Percentiles rank a stretch among this genome's conserved stretches.
phyloP scores from a whole-genome alignment of 2,113 vertebrate genomes.

The Cynopterus brachyotis region DNA sequence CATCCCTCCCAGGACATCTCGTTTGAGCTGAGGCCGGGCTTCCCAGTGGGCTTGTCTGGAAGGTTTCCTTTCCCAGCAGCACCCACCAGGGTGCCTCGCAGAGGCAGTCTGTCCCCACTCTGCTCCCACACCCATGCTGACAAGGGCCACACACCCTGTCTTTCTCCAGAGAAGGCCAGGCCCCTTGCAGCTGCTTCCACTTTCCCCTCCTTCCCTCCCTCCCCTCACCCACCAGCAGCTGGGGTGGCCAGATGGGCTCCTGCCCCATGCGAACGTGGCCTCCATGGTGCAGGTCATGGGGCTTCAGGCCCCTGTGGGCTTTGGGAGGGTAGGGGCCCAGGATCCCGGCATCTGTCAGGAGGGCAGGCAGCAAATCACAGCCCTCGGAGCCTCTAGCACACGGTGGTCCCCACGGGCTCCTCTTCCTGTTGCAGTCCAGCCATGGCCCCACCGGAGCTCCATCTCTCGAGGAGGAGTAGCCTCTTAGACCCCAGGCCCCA shows the following conservation, averaged over 20 bases:
- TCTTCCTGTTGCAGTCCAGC: not conserved
- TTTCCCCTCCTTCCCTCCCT: not conserved
- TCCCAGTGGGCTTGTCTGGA: not conserved
- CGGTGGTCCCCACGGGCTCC: not conserved
- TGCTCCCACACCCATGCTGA: rapidly evolving
- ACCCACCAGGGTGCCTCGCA: not conserved
- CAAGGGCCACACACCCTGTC: too few species aligned
- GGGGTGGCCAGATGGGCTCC: not conserved
- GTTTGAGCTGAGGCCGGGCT: not conserved
- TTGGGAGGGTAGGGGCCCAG: not conserved
- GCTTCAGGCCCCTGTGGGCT: not conserved
- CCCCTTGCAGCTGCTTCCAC: not conserved
- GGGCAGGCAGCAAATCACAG: not conserved
- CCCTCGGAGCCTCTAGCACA: not conserved
- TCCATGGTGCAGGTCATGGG: not conserved
- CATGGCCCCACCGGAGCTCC: rapidly evolving
- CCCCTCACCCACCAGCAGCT: not conserved
- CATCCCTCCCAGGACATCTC: rapidly evolving
- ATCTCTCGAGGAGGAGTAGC: not conserved
- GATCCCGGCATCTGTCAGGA: not conserved
- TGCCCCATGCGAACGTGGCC: not conserved
- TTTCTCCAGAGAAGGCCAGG: not conserved
- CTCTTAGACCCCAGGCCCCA: not conserved
- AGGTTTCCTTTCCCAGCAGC: slow-evolving; percentile 44
- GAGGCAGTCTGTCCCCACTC: not conserved